Conservation (phyloP, 2,113 vertebrate genomes). For the Lethenteron reissneri region DNA sequence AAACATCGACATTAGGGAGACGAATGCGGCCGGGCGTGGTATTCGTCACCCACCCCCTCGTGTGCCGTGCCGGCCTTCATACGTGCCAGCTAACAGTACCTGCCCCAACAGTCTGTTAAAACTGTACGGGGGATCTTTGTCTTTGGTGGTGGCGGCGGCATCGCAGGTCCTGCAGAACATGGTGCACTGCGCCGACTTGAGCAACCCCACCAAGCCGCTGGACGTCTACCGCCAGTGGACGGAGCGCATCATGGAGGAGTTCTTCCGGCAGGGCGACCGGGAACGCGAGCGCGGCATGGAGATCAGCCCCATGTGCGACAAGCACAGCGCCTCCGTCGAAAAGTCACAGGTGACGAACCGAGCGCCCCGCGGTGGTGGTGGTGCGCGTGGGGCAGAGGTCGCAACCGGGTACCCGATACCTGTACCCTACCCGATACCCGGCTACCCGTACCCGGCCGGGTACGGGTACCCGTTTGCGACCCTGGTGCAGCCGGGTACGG, state of each 20-base stretch:
- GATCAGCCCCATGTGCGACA: slow-evolving; percentile 79
- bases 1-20: too few species aligned
- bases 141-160: slow-evolving; percentile 3
- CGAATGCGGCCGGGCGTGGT: too few species aligned
- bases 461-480: too few species aligned
- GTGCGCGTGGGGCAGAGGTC: too few species aligned
- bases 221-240: slow-evolving; percentile 72
- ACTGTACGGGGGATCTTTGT: not conserved
- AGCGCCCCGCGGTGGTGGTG: too few species aligned
- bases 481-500: too few species aligned
- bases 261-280: slow-evolving; percentile 64
- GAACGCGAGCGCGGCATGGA: slow-evolving; percentile 68
- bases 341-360: slow-evolving; percentile 45
- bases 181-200: slow-evolving; percentile 77
- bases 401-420: too few species aligned
- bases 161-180: slow-evolving; percentile 58
- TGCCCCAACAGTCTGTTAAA: not conserved
- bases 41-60: too few species aligned
- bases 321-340: slow-evolving; percentile 69
- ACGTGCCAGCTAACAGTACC: too few species aligned
- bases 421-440: too few species aligned
- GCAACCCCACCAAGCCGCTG: slow-evolving; percentile 70
- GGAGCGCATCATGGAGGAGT: slow-evolving; percentile 71
- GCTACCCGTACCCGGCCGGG: too few species aligned
- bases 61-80: too few species aligned